Evolutionary conservation across 2,888 invertebrate genomes (phyloP).

Genomic region (Panzeria rudis): DNA sequence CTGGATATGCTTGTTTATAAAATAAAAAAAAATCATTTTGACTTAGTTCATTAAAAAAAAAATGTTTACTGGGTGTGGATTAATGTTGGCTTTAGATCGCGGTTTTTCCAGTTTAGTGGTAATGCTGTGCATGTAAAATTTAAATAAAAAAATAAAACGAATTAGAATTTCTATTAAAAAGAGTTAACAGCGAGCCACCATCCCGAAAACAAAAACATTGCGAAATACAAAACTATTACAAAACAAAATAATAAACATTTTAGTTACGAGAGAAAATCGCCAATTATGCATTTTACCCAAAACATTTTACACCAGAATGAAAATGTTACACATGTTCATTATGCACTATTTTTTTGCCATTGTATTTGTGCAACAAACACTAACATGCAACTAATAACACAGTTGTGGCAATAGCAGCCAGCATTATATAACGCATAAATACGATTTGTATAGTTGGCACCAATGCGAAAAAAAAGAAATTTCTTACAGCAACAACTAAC

Average conservation of each 20-base stretch:
- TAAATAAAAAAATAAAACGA: neutral
- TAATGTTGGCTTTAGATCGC: conserved; percentile 19
- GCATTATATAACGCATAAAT: conserved; percentile 13
- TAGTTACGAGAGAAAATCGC: conserved; percentile 63
- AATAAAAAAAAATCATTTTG: too few species aligned
- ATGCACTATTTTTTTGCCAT: neutral
- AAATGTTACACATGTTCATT: conserved; percentile 41
- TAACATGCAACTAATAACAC: conserved; percentile 5
- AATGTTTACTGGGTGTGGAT: neutral
- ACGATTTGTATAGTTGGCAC: conserved; percentile 23
- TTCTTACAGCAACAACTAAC: neutral
- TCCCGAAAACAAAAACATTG: neutral
- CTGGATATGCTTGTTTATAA: too few species aligned
- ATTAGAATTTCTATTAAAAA: conserved; percentile 17
- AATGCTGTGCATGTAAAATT: neutral
- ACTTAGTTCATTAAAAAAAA: neutral
- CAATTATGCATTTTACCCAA: conserved; percentile 67
- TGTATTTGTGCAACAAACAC: conserved; percentile 3
- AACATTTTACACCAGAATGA: conserved; percentile 54
- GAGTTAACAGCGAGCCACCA: neutral
- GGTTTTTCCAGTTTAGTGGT: conserved; percentile 11
- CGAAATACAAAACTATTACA: conserved; percentile 16
- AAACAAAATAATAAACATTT: conserved; percentile 49
- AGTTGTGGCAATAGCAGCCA: neutral
- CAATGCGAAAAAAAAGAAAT: neutral